Percentiles rank a stretch among this genome's conserved stretches.
Evolutionary conservation across 2,888 invertebrate genomes (phyloP).

Genomic region (Chymomyza amoena): DNA sequence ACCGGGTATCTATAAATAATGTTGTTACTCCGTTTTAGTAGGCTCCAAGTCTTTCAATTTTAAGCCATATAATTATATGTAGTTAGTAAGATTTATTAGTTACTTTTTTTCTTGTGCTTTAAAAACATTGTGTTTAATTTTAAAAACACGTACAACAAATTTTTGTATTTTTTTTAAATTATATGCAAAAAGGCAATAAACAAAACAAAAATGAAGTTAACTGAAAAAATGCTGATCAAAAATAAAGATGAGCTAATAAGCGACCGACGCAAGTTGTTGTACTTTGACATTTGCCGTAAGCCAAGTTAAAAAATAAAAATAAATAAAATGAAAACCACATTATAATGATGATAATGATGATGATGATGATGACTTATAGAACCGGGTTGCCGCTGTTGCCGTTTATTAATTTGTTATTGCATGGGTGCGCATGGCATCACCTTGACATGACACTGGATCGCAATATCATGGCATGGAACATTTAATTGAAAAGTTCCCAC

Average conservation of each 20-base stretch:
- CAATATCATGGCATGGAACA: neutral
- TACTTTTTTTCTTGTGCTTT: no score
- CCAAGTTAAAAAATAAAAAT: neutral
- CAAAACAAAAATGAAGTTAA: neutral
- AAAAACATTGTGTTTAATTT: neutral
- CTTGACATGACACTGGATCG: constrained; percentile 46
- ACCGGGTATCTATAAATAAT: no score
- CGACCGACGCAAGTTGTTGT: neutral
- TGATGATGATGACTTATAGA: constrained; percentile 48
- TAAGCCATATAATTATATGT: no score
- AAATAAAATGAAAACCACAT: neutral
- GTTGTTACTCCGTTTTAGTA: no score
- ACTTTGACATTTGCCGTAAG: neutral
- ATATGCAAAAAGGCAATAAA: constrained; percentile 17
- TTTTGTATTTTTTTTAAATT: neutral
- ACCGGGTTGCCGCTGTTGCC: constrained; percentile 16
- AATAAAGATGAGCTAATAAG: constrained; percentile 3
- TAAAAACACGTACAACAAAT: neutral
- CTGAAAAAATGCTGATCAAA: neutral
- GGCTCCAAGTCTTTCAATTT: no score
- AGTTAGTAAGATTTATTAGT: no score
- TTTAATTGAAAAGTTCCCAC: constrained; percentile 56
- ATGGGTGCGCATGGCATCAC: constrained; percentile 33
- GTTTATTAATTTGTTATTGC: constrained; percentile 3
- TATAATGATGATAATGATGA: constrained; percentile 2